A percentile compares a stretch with the other conserved stretches of the same genome.
These are phyloP conservation scores for Peromyscus californicus DNA, from an alignment of 2,113 vertebrate species.

Conservation along the genomic window DNA sequence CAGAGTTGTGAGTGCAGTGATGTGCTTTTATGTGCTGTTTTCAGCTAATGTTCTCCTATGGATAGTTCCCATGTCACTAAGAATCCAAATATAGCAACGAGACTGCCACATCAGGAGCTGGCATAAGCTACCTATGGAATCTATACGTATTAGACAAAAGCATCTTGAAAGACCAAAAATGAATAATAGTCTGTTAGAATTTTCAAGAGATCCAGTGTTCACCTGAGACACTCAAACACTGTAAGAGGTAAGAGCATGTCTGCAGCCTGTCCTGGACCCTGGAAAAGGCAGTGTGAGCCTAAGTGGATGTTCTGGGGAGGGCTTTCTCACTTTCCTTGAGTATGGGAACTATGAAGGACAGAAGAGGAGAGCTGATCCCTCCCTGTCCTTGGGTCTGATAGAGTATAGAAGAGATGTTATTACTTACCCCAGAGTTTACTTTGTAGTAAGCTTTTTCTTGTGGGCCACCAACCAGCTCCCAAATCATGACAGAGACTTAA, in stretches of 20 bases:
- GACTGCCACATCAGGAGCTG: not conserved
- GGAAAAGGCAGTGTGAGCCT: not conserved
- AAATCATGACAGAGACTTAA: not conserved
- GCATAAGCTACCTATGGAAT: not conserved
- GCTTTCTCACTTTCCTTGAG: not conserved
- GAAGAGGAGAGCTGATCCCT: no score
- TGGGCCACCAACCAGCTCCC: not conserved
- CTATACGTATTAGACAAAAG: not conserved
- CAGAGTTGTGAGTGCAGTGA: not conserved
- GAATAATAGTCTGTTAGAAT: not conserved
- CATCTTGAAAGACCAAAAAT: slow-evolving; percentile 37
- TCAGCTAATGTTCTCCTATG: not conserved
- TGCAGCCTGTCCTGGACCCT: not conserved
- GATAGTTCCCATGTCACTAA: not conserved
- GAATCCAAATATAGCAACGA: not conserved
- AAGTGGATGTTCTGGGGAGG: not conserved
- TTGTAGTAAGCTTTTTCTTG: not conserved
- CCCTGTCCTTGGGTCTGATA: not conserved
- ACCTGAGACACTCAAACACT: not conserved
- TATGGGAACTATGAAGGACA: not conserved
- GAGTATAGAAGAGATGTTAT: not conserved
- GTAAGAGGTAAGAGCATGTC: not conserved
- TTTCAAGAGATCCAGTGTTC: not conserved
- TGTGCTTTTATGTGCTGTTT: not conserved
- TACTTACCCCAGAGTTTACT: not conserved